A percentile compares a stretch with the other conserved stretches of the same genome.
phyloP scores from a whole-genome alignment of 2,888 invertebrate genomes.

The Andrena hattorfiana region DNA sequence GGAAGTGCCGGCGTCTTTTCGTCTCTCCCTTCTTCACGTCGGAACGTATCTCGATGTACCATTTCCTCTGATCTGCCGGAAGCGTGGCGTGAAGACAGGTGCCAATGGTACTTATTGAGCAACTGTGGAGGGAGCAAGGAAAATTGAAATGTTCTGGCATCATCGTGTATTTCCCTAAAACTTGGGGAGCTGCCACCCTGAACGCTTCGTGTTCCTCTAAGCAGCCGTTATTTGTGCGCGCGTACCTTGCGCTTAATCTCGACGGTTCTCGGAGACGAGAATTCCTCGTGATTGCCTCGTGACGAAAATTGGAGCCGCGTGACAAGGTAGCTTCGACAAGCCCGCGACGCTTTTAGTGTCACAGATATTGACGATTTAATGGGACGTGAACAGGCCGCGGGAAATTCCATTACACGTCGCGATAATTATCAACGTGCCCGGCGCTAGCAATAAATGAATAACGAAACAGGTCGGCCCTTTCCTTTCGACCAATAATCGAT shows the following conservation, averaged over 20 bases:
- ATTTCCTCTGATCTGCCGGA: not conserved
- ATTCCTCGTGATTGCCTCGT: not conserved
- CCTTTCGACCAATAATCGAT: constrained; percentile 48
- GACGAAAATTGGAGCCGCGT: constrained; percentile 1
- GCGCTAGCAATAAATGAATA: constrained; percentile 19
- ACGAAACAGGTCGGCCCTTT: constrained; percentile 21
- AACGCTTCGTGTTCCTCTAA: not conserved
- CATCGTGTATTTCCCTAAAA: no score
- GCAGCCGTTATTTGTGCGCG: not conserved
- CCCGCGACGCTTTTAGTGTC: constrained; percentile 5
- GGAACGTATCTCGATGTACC: not conserved
- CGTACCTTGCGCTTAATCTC: not conserved
- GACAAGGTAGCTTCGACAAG: no score
- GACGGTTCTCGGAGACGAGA: not conserved
- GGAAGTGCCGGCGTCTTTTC: not conserved
- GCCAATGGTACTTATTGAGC: not conserved
- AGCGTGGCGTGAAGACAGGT: not conserved
- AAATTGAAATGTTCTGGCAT: no score
- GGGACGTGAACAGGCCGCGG: not conserved
- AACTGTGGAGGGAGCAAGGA: no score
- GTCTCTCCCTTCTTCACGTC: not conserved
- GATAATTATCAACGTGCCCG: constrained; percentile 32
- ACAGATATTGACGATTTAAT: constrained; percentile 7
- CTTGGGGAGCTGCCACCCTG: no score
- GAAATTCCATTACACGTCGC: constrained; percentile 20